Evolutionary conservation across 53 echinoderm and acorn worm species (phyloP).

Genomic region (Echinarachnius parma): DNA sequence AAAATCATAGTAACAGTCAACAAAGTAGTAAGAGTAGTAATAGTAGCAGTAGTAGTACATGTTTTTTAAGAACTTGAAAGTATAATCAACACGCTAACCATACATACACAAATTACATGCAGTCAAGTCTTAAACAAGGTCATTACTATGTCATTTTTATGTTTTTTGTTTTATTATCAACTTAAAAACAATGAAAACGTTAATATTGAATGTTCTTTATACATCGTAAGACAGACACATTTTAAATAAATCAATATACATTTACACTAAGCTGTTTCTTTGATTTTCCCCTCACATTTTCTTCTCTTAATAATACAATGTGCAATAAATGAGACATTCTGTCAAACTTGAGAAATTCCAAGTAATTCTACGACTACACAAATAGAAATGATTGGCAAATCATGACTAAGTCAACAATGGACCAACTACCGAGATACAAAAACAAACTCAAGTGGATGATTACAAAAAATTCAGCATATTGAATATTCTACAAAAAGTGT

Average conservation of each 20-base stretch:
- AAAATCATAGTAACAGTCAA: slow-evolving; percentile 27
- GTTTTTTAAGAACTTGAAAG: slow-evolving; percentile 25
- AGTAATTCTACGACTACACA: too few relatives aligned
- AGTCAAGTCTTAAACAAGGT: slow-evolving; percentile 1
- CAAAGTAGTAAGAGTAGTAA: slow-evolving; percentile 21
- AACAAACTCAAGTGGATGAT: too few relatives aligned
- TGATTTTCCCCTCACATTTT: slow-evolving; percentile 1
- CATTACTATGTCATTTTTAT: slow-evolving; percentile 10
- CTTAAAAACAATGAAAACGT: slow-evolving; percentile 52
- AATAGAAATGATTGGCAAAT: too few relatives aligned
- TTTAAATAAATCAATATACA: slow-evolving; percentile 38
- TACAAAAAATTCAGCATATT: too few relatives aligned
- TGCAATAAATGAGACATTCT: too few relatives aligned
- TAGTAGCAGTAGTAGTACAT: slow-evolving; percentile 38
- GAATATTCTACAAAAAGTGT: too few relatives aligned
- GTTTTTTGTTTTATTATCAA: slow-evolving; percentile 42
- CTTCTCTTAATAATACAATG: too few relatives aligned
- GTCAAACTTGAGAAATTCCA: too few relatives aligned
- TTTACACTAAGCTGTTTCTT: background rate
- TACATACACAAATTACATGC: slow-evolving; percentile 44
- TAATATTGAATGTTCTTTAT: slow-evolving; percentile 30
- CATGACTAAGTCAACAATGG: too few relatives aligned
- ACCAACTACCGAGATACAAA: too few relatives aligned
- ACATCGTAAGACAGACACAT: slow-evolving; percentile 14
- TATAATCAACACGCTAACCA: slow-evolving; percentile 6